Percentiles rank a stretch among this genome's conserved stretches.
Conservation (phyloP, 2,888 invertebrate species). For the Hipparchia semele region DNA sequence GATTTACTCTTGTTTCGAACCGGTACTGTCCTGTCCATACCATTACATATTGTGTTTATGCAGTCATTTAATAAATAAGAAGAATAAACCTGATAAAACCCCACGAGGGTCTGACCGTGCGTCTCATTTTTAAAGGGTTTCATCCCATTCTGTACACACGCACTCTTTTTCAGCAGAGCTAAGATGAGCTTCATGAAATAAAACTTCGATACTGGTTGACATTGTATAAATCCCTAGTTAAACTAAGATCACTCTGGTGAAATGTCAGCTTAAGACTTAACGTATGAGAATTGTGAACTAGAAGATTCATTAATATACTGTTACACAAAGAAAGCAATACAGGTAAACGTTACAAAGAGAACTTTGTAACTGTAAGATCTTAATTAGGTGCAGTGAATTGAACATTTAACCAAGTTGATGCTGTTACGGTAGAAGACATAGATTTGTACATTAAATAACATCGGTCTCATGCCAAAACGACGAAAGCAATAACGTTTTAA, state of each 20-base stretch:
- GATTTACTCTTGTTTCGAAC: no score
- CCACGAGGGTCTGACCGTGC: no score
- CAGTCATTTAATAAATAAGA: no score
- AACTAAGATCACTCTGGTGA: not conserved
- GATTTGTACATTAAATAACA: not conserved
- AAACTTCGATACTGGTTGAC: no score
- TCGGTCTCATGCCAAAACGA: not conserved
- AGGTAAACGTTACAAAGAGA: slow-evolving; percentile 17
- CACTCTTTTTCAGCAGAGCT: no score
- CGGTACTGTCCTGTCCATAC: no score
- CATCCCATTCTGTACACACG: no score
- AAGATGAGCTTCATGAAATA: no score
- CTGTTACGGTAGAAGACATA: not conserved
- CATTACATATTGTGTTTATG: no score
- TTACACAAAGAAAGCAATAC: not conserved
- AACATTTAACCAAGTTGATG: slow-evolving; percentile 2
- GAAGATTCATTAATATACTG: not conserved
- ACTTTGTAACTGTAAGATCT: not conserved
- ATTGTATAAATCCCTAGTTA: no score
- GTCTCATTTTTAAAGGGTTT: no score
- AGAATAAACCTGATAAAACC: no score
- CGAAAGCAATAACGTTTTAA: not conserved
- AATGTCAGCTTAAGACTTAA: slow-evolving; percentile 4
- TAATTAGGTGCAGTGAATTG: not conserved
- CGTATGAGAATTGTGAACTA: slow-evolving; percentile 14